Evolutionary conservation across 2,113 vertebrate species (phyloP).

Genomic region (Guaruba guarouba): DNA sequence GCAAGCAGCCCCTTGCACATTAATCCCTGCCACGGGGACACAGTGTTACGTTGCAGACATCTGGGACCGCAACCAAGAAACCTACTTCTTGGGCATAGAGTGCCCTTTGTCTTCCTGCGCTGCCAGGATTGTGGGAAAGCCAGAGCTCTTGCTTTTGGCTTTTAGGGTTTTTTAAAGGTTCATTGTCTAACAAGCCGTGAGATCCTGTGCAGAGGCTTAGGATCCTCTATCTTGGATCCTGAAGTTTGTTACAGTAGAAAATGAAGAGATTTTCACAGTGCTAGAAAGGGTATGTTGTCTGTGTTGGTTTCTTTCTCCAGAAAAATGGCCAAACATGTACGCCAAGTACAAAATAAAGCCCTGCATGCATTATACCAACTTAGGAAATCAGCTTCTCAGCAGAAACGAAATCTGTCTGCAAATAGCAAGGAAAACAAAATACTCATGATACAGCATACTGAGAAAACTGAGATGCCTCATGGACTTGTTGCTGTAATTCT

Average conservation of each 20-base stretch:
- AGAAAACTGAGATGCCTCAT: not conserved
- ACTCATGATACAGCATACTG: not conserved
- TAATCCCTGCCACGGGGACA: slow-evolving; percentile 45
- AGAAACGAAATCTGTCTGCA: not conserved
- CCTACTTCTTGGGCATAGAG: slow-evolving; percentile 54
- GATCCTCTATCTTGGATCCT: not conserved
- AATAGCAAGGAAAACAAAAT: not conserved
- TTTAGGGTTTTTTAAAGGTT: not conserved
- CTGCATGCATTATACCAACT: not conserved
- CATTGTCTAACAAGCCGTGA: not conserved
- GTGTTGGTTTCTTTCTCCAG: not conserved
- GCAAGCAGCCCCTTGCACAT: slow-evolving; percentile 20
- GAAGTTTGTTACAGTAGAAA: not conserved
- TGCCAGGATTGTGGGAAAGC: slow-evolving; percentile 40
- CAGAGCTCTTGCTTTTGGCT: not conserved
- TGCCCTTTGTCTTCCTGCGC: slow-evolving; percentile 44
- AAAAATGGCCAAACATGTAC: not conserved
- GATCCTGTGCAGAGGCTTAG: not conserved
- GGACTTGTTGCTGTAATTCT: not conserved
- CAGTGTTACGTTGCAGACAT: slow-evolving; percentile 11
- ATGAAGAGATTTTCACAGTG: not conserved
- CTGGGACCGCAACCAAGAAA: slow-evolving; percentile 66
- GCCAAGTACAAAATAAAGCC: not conserved
- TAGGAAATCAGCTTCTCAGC: not conserved
- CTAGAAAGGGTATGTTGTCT: not conserved